These are phyloP conservation scores for Uropsilus gracilis DNA, from an alignment of 2,113 vertebrate species.

Conservation along the genomic window DNA sequence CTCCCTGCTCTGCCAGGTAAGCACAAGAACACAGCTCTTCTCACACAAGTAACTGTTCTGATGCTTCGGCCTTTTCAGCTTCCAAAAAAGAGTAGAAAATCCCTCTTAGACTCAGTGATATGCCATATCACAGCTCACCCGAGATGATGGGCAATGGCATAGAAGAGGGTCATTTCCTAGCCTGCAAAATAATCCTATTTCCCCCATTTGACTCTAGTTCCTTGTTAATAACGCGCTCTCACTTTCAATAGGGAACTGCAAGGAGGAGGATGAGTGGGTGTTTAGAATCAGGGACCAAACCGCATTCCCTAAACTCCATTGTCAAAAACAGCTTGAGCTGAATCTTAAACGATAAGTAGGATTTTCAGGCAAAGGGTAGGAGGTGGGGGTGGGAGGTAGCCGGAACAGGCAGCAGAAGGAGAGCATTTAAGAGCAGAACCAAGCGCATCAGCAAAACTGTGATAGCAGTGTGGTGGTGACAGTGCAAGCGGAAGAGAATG, in stretches of 20 bases:
- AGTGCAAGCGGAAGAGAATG: neutral
- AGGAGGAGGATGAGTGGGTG: conserved; percentile 49
- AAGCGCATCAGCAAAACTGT: neutral
- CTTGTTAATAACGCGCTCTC: neutral
- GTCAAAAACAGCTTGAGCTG: conserved; percentile 63
- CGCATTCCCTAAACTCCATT: conserved; percentile 21
- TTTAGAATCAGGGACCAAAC: conserved; percentile 51
- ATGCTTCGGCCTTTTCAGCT: neutral
- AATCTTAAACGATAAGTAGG: conserved; percentile 52
- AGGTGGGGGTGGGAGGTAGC: conserved; percentile 59
- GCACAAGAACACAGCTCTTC: neutral
- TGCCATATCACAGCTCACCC: neutral
- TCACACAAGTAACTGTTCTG: neutral
- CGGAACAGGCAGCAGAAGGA: conserved; percentile 58
- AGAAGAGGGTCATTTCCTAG: neutral
- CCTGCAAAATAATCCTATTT: neutral
- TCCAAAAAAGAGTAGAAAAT: neutral
- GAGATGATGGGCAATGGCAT: neutral
- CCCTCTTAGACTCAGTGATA: neutral
- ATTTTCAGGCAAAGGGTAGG: conserved; percentile 63
- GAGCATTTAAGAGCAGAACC: conserved; percentile 31
- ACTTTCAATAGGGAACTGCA: conserved; percentile 51
- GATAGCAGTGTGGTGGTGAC: neutral
- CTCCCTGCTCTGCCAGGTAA: neutral
- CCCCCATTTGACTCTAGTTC: neutral